Percentiles rank a stretch among this genome's conserved stretches.
Evolutionary conservation across 2,113 vertebrate genomes (phyloP).

Genomic region (Muntiacus reevesi): DNA sequence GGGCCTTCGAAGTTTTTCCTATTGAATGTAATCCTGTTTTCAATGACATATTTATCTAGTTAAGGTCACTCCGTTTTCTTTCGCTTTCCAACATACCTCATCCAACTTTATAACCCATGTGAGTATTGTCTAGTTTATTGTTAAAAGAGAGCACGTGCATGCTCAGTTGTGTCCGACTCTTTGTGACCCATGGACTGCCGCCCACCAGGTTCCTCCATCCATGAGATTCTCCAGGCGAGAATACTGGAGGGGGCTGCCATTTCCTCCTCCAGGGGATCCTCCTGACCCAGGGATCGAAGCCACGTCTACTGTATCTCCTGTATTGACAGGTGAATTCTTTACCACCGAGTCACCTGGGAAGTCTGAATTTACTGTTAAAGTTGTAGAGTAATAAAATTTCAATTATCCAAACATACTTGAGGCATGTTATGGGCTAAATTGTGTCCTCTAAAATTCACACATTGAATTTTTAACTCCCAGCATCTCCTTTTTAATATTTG

Average conservation of each 20-base stretch:
- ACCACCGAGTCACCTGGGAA: neutral
- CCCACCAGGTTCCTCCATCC: neutral
- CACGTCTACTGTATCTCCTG: neutral
- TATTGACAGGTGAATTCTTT: neutral
- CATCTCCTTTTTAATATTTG: neutral
- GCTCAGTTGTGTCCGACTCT: neutral
- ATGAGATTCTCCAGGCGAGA: neutral
- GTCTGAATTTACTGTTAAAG: neutral
- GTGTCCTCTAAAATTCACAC: neutral
- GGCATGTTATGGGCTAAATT: neutral
- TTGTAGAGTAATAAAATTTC: neutral
- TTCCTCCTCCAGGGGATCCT: neutral
- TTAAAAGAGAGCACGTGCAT: neutral
- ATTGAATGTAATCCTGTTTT: conserved; percentile 44
- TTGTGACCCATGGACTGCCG: neutral
- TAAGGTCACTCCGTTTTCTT: conserved; percentile 39
- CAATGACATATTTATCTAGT: conserved; percentile 27
- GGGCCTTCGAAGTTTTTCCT: neutral
- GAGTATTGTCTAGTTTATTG: neutral
- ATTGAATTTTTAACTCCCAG: neutral
- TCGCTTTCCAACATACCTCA: neutral
- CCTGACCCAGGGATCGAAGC: neutral
- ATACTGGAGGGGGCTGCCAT: neutral
- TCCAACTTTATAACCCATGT: conserved; percentile 12
- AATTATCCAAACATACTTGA: neutral